phyloP scores from a whole-genome alignment of 37 sponge, comb jelly and placozoan species.

The Beroe ovata region DNA sequence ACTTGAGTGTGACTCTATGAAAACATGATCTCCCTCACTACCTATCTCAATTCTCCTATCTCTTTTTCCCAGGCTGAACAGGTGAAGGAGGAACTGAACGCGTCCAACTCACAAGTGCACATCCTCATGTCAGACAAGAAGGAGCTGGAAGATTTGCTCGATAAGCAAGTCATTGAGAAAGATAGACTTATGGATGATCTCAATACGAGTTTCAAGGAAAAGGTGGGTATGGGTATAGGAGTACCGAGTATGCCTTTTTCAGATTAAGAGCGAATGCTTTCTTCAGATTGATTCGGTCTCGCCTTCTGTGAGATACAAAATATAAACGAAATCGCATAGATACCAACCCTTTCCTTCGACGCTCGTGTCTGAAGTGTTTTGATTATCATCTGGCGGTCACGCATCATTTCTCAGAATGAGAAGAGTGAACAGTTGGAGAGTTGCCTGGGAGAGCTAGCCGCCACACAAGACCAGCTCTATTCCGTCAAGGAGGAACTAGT shows the following conservation, averaged over 20 bases:
- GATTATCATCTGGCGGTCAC: no score
- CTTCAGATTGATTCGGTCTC: neutral
- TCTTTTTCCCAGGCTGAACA: neutral
- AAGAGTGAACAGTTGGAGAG: slow-evolving; percentile 4
- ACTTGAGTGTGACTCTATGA: no score
- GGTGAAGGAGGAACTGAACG: slow-evolving; percentile 26
- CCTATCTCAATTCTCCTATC: no score
- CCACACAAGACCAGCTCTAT: slow-evolving; percentile 38
- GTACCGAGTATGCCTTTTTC: neutral
- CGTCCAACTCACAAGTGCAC: slow-evolving; percentile 27
- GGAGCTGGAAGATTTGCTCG: neutral
- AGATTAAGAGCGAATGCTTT: neutral
- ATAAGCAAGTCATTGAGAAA: slow-evolving; percentile 9
- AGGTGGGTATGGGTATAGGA: no score
- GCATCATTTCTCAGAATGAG: slow-evolving; percentile 4
- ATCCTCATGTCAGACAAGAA: slow-evolving; percentile 36
- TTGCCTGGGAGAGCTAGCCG: slow-evolving; percentile 26
- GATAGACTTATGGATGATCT: slow-evolving; percentile 51
- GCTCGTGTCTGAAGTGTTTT: no score
- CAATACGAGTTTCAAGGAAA: slow-evolving; percentile 36
- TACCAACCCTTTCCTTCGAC: no score
- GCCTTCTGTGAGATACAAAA: neutral
- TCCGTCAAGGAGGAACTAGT: slow-evolving; percentile 63
- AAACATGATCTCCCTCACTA: no score
- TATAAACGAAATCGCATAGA: no score